These are phyloP conservation scores for Neosilurus mollespiculum DNA, from an alignment of 2,797 vertebrate species.

Conservation along the genomic window DNA sequence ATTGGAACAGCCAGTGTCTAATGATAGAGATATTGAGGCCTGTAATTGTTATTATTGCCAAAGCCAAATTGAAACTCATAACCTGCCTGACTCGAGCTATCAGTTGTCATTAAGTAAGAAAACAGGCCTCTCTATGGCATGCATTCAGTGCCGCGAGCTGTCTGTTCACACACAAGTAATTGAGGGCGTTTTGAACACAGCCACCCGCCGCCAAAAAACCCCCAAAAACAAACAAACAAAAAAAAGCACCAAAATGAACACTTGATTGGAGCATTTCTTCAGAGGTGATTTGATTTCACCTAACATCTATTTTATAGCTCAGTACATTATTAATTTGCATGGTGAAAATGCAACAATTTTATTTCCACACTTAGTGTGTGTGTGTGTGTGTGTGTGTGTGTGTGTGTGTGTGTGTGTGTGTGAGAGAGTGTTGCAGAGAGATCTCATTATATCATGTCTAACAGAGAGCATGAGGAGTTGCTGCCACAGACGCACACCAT, in stretches of 20 bases:
- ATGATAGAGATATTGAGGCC: constrained; percentile 76
- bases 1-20: constrained; percentile 61
- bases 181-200: constrained; percentile 66
- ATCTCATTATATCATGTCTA: constrained; percentile 79
- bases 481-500: constrained; percentile 46
- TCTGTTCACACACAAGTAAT: constrained; percentile 80
- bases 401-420: constrained; percentile 65
- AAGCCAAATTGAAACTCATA: constrained; percentile 80
- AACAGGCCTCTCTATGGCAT: constrained; percentile 60
- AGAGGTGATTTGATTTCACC: constrained; percentile 79
- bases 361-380: constrained; percentile 62
- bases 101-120: constrained; percentile 79
- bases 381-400: constrained; percentile 60
- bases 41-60: constrained; percentile 82
- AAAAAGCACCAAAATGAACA: constrained; percentile 60
- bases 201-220: not conserved
- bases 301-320: constrained; percentile 79
- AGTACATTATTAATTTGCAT: constrained; percentile 78
- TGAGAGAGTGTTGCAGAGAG: constrained; percentile 44
- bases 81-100: constrained; percentile 79
- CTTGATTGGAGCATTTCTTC: constrained; percentile 78
- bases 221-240: constrained; percentile 54
- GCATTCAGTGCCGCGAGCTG: constrained; percentile 72
- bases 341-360: constrained; percentile 75
- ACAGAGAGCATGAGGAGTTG: constrained; percentile 71